These are phyloP conservation scores for Nyctalus aviator DNA, from an alignment of 2,797 vertebrate genomes.

Conservation along the genomic window DNA sequence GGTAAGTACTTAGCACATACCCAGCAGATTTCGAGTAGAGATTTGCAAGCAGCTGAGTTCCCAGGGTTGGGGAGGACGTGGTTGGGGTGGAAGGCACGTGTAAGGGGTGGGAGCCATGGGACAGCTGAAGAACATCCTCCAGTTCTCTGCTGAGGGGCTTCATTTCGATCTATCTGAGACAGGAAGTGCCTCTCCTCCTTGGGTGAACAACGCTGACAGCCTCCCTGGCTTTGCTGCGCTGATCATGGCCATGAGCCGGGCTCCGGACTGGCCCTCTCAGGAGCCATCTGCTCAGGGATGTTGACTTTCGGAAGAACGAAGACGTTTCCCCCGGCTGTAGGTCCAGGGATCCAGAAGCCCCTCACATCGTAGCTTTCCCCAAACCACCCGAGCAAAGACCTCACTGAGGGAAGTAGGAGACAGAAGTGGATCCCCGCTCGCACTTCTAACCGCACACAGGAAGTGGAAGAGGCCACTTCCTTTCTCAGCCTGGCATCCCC, in stretches of 20 bases:
- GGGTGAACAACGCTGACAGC: rapidly evolving
- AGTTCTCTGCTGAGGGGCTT: neutral
- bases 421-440: neutral
- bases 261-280: neutral
- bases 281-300: neutral
- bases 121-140: neutral
- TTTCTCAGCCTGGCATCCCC: neutral
- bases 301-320: neutral
- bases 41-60: neutral
- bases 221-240: neutral
- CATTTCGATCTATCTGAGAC: neutral
- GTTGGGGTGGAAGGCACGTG: neutral
- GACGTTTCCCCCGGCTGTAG: neutral
- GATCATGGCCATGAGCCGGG: neutral
- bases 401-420: slow-evolving; percentile 1
- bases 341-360: slow-evolving; percentile 18
- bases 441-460: neutral
- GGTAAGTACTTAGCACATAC: neutral
- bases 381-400: neutral
- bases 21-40: neutral
- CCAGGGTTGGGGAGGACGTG: neutral
- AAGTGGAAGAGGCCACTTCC: neutral
- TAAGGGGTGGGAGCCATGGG: neutral
- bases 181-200: neutral
- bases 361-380: slow-evolving; percentile 7